Base-by-base conservation (phyloP, 2,797 vertebrate species). In the Chrosomus eos region DNA sequence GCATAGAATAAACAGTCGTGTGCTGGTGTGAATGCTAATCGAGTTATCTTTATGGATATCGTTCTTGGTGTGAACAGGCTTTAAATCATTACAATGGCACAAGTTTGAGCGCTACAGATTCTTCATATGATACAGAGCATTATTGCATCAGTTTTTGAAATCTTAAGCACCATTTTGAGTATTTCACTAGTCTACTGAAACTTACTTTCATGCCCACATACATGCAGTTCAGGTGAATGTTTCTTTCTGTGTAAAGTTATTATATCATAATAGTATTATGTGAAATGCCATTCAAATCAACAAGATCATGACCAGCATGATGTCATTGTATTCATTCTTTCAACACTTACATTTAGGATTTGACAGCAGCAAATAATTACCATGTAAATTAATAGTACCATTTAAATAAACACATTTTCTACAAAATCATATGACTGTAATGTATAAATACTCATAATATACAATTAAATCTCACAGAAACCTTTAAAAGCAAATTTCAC, bases 251-350 rank as follows among this genome's bases (percentile, higher is more conserved):
- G 40, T 21, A 31, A 60, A 31, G 53, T 58, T 11, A 71, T 71
- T 71, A 38, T 36, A 58, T 28, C 36, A 43, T 51, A 10, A 36
- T 31, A 16, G 55, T 16, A 26, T 38, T 33, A n/a, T 36, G 5
- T 45, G 23, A 28, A 72, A 23, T 45, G 26, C 14, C 13, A 23
- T 62, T 14, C 23, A 21, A 48, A 82, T 36, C 18, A 62, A 64
- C 55, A 48, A n/a, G 55, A 73, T 73, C 80, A 82, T 64, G 80
- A 62, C 67, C 80, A 81, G 80, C 80, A 81, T 81, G 77, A 79
- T 62, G 33, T 72, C 36, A 16, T 3, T 58, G 79, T 79, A 80
- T 33, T 33, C 13, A 51, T 80, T 48, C 14, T 51, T 8, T 33
- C 26, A 67, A 51, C n/a, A 19, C 31, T 51, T 80, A 33, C 31